These are phyloP conservation scores for Leptopilina boulardi DNA, from an alignment of 1,140 invertebrate species.

Conservation along the genomic window DNA sequence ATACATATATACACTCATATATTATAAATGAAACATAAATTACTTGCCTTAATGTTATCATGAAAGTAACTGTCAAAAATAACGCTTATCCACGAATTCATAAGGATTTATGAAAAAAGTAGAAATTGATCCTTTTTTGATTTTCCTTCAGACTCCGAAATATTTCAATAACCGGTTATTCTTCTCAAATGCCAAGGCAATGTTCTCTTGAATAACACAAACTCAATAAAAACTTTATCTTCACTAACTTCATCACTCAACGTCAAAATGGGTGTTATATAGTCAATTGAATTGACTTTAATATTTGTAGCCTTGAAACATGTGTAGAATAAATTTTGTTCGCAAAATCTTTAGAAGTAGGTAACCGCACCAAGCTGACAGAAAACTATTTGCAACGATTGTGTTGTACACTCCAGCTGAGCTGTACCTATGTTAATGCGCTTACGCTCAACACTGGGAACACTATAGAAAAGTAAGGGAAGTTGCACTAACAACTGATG, in stretches of 20 bases:
- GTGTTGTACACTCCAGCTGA: no score
- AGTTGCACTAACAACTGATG: no score
- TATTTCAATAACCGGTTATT: not conserved
- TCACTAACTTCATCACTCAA: not conserved
- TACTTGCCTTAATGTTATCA: not conserved
- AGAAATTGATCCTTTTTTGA: not conserved
- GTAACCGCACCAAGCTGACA: not conserved
- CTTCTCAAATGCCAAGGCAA: not conserved
- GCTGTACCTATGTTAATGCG: no score
- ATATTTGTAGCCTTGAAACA: not conserved
- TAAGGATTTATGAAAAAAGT: not conserved
- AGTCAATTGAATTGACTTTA: not conserved
- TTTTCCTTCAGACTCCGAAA: not conserved
- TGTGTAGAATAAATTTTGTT: not conserved
- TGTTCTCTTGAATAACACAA: not conserved
- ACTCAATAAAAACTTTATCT: not conserved
- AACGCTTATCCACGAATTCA: not conserved
- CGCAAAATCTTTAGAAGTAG: not conserved
- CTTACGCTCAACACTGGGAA: no score
- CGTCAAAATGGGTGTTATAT: not conserved
- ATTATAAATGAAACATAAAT: not conserved
- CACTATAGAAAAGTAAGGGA: no score
- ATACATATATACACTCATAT: no score
- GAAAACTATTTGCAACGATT: not conserved
- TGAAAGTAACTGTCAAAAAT: not conserved